phyloP scores from a whole-genome alignment of 2,113 vertebrate species.

The Chaetodon auriga region DNA sequence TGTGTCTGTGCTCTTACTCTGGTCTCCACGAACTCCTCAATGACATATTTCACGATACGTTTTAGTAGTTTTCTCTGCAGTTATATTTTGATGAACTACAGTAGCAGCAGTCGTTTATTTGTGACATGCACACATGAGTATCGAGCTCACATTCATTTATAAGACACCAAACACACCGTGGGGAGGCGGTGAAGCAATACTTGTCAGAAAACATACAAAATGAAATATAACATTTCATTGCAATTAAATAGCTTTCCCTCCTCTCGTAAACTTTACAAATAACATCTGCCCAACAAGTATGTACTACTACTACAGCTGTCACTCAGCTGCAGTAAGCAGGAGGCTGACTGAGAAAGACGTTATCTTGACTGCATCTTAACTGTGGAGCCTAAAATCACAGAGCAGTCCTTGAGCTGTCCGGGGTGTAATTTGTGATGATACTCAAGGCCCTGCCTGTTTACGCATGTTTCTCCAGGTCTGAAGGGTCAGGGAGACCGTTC shows the following conservation, averaged over 20 bases:
- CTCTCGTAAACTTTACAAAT: background rate
- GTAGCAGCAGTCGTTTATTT: background rate
- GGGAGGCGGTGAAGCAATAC: background rate
- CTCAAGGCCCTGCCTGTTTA: background rate
- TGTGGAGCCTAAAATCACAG: conserved; percentile 1
- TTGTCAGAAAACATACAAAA: background rate
- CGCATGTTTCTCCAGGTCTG: conserved; percentile 11
- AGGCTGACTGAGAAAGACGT: background rate
- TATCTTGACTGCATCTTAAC: background rate
- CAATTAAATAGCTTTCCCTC: background rate
- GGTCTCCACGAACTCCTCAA: background rate
- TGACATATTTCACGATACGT: background rate
- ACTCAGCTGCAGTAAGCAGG: background rate
- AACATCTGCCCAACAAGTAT: background rate
- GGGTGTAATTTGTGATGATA: conserved; percentile 19
- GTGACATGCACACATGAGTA: background rate
- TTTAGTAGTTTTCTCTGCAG: background rate
- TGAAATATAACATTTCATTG: background rate
- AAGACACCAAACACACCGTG: too few species aligned
- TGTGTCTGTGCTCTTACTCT: background rate
- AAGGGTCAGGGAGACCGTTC: background rate
- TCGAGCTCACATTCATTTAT: background rate
- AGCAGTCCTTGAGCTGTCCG: background rate
- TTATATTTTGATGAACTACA: background rate
- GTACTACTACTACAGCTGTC: background rate